phyloP scores from a whole-genome alignment of 2,797 vertebrate genomes.

The Distichodus sexfasciatus region DNA sequence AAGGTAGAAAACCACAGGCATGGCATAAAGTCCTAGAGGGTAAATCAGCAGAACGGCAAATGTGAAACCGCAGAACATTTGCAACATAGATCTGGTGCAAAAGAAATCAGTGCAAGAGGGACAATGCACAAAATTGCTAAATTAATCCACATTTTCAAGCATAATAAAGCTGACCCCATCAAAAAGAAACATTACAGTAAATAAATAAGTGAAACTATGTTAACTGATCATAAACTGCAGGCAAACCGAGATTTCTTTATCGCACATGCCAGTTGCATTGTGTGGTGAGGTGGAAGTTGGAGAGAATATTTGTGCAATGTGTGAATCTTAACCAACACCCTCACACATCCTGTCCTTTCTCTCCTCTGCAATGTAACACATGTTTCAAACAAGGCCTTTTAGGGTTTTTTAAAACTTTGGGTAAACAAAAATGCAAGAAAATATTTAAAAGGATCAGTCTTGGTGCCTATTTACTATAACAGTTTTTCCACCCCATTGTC shows the following conservation, averaged over 20 bases:
- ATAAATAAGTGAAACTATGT: not conserved
- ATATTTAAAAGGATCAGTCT: no score
- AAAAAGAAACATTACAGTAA: not conserved
- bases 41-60: not conserved
- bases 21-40: no score
- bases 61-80: not conserved
- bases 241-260: slow-evolving; percentile 15
- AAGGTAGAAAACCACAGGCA: not conserved
- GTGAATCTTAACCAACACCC: slow-evolving; percentile 22
- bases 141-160: not conserved
- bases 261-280: not conserved
- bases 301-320: slow-evolving; percentile 8
- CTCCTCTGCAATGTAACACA: not conserved
- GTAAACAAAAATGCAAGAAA: no score
- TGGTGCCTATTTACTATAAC: no score
- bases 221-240: not conserved
- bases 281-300: slow-evolving; percentile 11
- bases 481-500: no score
- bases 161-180: not conserved
- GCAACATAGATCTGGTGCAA: not conserved
- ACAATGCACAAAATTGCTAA: not conserved
- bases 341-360: slow-evolving; percentile 44
- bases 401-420: not conserved
- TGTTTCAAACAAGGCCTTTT: not conserved
- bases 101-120: not conserved